Evolutionary conservation across 37 sponge, comb jelly and placozoan species (phyloP), one percentile per base, ranked within the genome.

Genomic region (Oopsacas minuta): DNA sequence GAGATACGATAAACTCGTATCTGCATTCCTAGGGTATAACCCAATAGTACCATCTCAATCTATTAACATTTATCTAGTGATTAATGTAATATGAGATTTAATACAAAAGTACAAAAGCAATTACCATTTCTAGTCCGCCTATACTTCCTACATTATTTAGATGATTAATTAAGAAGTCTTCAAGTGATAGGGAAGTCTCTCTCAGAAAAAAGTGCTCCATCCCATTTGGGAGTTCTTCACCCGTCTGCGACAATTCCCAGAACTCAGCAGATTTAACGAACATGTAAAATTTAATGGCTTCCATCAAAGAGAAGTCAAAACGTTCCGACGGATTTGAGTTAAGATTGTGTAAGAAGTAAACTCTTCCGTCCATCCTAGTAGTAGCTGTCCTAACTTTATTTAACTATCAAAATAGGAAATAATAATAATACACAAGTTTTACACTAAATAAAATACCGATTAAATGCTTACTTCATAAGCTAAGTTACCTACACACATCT

Each of bases 111-210:
- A n/a, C n/a, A n/a, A n/a, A n/a, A n/a, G n/a, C n/a, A 42, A 42
- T n/a, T 61, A 61, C 75, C 75, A 61, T 61, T 12, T 61, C 75
- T 61, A 61, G 75, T n/a, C 75, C 75, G 7, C 75, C 75, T 25
- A n/a, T 61, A 61, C 30, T n/a, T 61, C 75, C 75, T 20, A n/a
- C 30, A 25, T 61, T 10, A n/a, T 61, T 61, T 3, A 61, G 30
- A 61, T 61, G 75, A n/a, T 61, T 61, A 3, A 25, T 20, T 10
- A 61, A 12, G 30, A 25, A 61, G 28, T 61, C 75, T 61, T 61
- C 75, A 12, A 61, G 75, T 61, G 75, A 61, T 12, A n/a, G 30
- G 28, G 75, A 25, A 25, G 75, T 61, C 30, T 61, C 75, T n/a
- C 75, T 61, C 1, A 61, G 75, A 12, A 61, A 61, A n/a, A 61